These are phyloP conservation scores for Ischnura elegans DNA, from an alignment of 2,888 invertebrate species.

Conservation along the genomic window DNA sequence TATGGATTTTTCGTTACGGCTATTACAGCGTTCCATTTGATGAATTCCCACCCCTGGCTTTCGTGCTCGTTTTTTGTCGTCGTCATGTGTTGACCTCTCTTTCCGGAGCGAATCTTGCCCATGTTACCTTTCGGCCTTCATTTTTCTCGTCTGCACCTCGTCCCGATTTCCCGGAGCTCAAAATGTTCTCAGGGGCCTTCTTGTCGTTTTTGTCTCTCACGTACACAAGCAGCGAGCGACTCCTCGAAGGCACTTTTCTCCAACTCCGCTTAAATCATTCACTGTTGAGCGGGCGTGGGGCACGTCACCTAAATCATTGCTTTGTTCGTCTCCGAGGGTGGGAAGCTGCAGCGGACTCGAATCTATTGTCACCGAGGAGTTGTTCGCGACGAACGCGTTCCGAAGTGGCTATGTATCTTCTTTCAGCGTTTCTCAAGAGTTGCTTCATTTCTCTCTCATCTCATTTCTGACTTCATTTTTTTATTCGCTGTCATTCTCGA, in stretches of 20 bases:
- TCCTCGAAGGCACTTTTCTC: neutral
- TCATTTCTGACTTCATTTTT: neutral
- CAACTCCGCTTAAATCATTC: conserved; percentile 13
- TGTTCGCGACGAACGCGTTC: neutral
- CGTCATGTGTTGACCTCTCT: neutral
- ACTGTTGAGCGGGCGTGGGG: neutral
- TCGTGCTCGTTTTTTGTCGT: neutral
- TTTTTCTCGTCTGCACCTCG: neutral
- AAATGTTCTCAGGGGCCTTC: neutral
- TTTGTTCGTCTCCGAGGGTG: neutral
- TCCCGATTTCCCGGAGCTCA: neutral
- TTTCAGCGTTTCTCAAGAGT: neutral
- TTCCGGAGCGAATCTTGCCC: neutral
- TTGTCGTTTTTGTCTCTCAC: neutral
- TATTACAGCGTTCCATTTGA: no score
- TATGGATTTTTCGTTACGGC: no score
- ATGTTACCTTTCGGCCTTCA: neutral
- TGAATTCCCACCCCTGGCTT: no score
- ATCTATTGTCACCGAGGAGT: neutral
- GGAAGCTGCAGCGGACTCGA: neutral
- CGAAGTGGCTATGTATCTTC: neutral
- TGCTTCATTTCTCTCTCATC: neutral
- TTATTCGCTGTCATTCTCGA: no score
- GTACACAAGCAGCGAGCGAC: neutral
- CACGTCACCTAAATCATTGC: conserved; percentile 16